Base-by-base conservation (phyloP, 2,113 vertebrate species). In the Callospermophilus lateralis region DNA sequence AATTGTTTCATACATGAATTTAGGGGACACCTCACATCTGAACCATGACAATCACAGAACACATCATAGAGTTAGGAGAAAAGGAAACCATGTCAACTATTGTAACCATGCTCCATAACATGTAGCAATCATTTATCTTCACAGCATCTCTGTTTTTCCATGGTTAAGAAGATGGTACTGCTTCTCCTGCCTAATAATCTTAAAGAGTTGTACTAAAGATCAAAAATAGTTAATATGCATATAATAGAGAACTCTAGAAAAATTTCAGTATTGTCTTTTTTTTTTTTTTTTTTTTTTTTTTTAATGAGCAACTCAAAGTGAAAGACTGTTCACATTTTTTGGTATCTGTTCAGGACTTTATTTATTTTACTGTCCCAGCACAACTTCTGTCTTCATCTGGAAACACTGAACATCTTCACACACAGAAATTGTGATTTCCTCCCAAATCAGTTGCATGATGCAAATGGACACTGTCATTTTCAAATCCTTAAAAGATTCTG, bases 361-460 rank as follows among this genome's bases (percentile, higher is more conserved):
- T 65, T 79, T 84, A n/a, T 78, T 85, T 30, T 48, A 45, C 28
- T 11, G 70, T 20, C 12, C 37, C 20, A 77, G 32, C 10, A 81
- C 3, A 58, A 77, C 8, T 32, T 72, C 17, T 63, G 32, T 81
- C 48, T 94, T 84, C 58, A 48, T 55, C 19, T 92, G 67, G 68
- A 79, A 78, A 93, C 8, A 85, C 55, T 48, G 90, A 78, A 42
- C 22, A 34, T 4, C 26, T 96, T 93, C 4, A 83, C 24, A 83
- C 24, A 58, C 42, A 28, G 15, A 97, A 87, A 84, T 72, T 73
- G 76, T 53, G 34, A 30, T 92, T 92, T 92, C 63, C 48, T 32
- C 13, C 30, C 4, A 84, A 53, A 55, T 3, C 6, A 89, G 2
- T 83, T 28, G 51, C 17, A 28, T 67, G 26, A 84, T 39, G 96